Conservation (phyloP, 2,888 invertebrate genomes). For the Anthophora plumipes region DNA sequence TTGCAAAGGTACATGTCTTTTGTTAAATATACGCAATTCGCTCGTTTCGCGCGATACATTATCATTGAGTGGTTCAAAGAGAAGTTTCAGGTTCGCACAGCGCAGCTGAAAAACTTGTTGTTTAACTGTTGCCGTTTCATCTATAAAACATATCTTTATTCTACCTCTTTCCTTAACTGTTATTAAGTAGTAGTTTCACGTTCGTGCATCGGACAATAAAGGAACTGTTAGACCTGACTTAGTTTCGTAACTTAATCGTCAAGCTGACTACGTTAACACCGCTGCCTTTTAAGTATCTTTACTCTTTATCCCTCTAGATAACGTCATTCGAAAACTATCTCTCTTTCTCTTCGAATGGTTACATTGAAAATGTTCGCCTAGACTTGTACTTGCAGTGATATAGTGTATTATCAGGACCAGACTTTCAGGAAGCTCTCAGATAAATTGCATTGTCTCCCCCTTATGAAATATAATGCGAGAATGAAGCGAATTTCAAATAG, state of each 20-base stretch:
- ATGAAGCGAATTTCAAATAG: slow-evolving; percentile 11
- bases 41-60: neutral
- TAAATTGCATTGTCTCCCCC: neutral
- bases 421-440: slow-evolving; percentile 14
- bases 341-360: slow-evolving; percentile 9
- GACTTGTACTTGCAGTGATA: slow-evolving; percentile 24
- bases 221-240: slow-evolving; percentile 53
- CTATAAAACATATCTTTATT: slow-evolving; percentile 30
- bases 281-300: neutral
- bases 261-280: neutral
- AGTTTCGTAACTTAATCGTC: slow-evolving; percentile 36
- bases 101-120: neutral
- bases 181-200: slow-evolving; percentile 23
- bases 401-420: neutral
- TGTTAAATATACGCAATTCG: slow-evolving; percentile 31
- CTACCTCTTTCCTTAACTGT: slow-evolving; percentile 10
- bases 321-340: neutral
- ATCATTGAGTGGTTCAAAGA: slow-evolving; percentile 20
- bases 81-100: slow-evolving; percentile 10
- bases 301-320: neutral
- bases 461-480: neutral
- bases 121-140: neutral
- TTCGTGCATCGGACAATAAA: slow-evolving; percentile 44
- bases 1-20: slow-evolving; percentile 44
- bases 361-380: neutral